Evolutionary conservation across 2,888 invertebrate genomes (phyloP), one percentile per base, ranked within the genome.

Genomic region (Neoitamus cyanurus): DNA sequence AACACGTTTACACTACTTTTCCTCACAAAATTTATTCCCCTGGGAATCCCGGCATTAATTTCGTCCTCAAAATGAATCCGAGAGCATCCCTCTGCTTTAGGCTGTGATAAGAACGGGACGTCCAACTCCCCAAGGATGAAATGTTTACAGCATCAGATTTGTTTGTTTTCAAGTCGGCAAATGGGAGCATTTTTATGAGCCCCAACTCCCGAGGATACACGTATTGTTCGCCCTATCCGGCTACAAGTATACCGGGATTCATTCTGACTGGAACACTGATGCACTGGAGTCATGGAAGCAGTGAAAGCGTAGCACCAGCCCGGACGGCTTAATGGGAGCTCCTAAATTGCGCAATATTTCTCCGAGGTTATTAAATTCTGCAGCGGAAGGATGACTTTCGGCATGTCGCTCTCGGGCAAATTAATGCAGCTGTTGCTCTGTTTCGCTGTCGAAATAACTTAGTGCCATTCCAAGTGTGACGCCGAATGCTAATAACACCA

Each of bases 1-100:
- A 75, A 75, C 75, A 75, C 75, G 75, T 75, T 75, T 75, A 75
- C 42, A 75, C 75, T 75, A 75, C 75, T 75, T 75, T 42, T 75
- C 36, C 42, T 42, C 75, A 42, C 42, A 42, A 37, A 37, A 75
- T 75, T 42, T 42, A 75, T 75, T 37, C 42, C 42, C 37, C 28
- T 2, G 42, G 42, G 42, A 42, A 9, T 75, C 37, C 3, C 1
- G 42, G 42, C 75, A 75, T 75, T 75, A 75, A 75, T 75, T 75
- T 42, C 28, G 75, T 75, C 13, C 36, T 42, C 58, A 58, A 58
- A 25, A 25, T 42, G 75, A 75, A 20, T 73, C 73, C 20, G 34
- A 36, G 34, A 58, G 58, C 20, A 25, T 58, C 58, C 11, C 15
- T 20, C 58, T 20, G 58, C 9, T 58, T 58, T 58, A 58, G 58